Evolutionary conservation across 2,888 invertebrate genomes (phyloP), one percentile per base, ranked within the genome.

Genomic region (Heliconius charithonia): DNA sequence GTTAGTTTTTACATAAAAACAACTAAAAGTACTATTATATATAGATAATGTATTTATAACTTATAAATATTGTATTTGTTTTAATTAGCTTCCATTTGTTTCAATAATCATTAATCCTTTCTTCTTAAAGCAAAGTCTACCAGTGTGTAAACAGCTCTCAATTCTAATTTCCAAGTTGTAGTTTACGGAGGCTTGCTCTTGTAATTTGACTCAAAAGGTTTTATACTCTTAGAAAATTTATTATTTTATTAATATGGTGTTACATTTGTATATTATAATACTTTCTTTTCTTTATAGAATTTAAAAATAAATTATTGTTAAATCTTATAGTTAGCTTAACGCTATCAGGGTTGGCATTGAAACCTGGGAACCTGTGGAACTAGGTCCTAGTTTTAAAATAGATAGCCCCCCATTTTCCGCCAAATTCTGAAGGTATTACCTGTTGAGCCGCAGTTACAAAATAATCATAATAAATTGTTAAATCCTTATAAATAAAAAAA

Each of bases 101-200:
- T 69, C 25, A 25, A 45, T 25, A 69, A 41, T 69, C 41, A 41
- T 41, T 41, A 45, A 69, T 41, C 25, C 69, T 69, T 25, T 69
- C 41, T 41, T 69, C 41, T 69, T 25, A 16, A 41, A 69, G 41
- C 25, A 69, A 69, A 69, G 69, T 69, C 69, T 66, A 72, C 71
- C 63, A 77, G 51, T 63, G 56, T 70, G 71, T 56, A 71, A 62
- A 51, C 62, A 77, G 51, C 63, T 77, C 65, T 37, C 37, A 72
- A 37, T 66, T 72, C 66, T 66, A 71, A 65, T 77, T 66, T 67
- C 12, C 2, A 67, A 37, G 12, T 67, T 67, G 7, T 22, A 67
- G 37, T n/a, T 67, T 32, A 37, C 37, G 37, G 9, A 10, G 10
- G 19, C 37, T 22, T 32, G 66, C 37, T 22, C 66, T 37, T 37